These are phyloP conservation scores for Eupithecia exiguata DNA, from an alignment of 2,888 invertebrate species.

Conservation along the genomic window DNA sequence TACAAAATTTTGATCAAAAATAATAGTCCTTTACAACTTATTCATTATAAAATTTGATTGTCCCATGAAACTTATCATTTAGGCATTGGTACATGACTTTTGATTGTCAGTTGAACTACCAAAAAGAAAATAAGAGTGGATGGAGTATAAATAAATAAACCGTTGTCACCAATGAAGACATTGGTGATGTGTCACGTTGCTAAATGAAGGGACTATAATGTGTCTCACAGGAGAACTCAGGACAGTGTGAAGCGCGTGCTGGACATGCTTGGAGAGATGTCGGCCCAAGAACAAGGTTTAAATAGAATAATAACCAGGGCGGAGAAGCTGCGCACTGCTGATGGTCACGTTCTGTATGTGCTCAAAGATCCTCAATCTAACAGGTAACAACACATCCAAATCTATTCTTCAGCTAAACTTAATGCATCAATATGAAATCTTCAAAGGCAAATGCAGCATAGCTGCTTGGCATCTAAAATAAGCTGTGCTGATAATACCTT, in stretches of 20 bases:
- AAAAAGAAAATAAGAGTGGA: too few relatives aligned
- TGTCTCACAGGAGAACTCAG: constrained; percentile 55
- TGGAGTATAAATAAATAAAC: neutral
- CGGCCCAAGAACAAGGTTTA: too few relatives aligned
- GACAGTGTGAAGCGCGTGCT: constrained; percentile 81
- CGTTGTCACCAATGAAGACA: constrained; percentile 26
- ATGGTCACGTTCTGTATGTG: constrained; percentile 81
- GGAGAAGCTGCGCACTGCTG: too few relatives aligned
- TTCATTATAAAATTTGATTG: too few relatives aligned
- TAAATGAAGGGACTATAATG: constrained; percentile 29
- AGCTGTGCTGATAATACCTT: neutral
- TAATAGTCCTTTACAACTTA: too few relatives aligned
- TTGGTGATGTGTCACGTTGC: constrained; percentile 9
- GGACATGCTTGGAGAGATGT: constrained; percentile 88
- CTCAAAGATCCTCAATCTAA: constrained; percentile 59
- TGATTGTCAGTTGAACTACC: too few relatives aligned
- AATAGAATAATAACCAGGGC: too few relatives aligned
- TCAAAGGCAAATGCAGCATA: neutral
- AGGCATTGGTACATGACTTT: too few relatives aligned
- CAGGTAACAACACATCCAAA: constrained; percentile 52
- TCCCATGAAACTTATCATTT: too few relatives aligned
- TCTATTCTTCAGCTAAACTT: neutral
- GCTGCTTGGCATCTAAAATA: too few relatives aligned
- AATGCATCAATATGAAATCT: neutral
- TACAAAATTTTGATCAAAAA: too few relatives aligned